Evolutionary conservation across 2,113 vertebrate species (phyloP), one percentile per base, ranked within the genome.

Genomic region (Albula goreensis): DNA sequence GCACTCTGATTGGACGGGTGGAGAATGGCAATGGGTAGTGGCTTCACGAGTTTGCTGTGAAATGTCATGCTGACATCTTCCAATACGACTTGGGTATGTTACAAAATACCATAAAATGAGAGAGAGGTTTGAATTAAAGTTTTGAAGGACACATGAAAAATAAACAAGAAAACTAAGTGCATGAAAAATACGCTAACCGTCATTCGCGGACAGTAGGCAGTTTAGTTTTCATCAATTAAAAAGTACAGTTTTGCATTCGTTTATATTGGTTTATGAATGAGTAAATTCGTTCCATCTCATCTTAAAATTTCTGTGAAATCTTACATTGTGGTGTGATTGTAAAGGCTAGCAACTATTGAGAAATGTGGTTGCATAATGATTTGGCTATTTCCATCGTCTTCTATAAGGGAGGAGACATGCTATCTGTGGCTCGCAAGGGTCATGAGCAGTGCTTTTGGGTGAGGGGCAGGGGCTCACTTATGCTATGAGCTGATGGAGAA

Each of bases 1-100:
- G 31, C 25, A 50, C 66, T 63, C 56, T 83, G 84, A 91, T 90
- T 89, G 82, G 89, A 84, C 60, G 3, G 25, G 6, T 85, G 15
- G 48, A 83, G 83, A 80, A 87, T 50, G 49, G 87, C 22, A 81
- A 6, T 25, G 70, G 19, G 25, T n/a, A 78, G 19, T 0, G 77
- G 9, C 49, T 25, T 7, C 83, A 78, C 41, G 77, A 4, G 25
- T n/a, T 78, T 13, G 77, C 25, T 78, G 22, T 11, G 41, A 41
- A 78, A 48, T 31, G 41, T 41, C 2, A 78, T 13, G 41, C 25
- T 48, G 25, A 48, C 17, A 4, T 70, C 13, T n/a, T 70, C 63
- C 2, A 5, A n/a, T n/a, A n/a, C 19, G 22, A n/a, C 8, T 41
- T 41, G 31, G 53, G 12, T 5, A 70, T 70, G 63, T 70, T 4